phyloP scores from a whole-genome alignment of 2,888 invertebrate species.

The Dasysyrphus albostriatus region DNA sequence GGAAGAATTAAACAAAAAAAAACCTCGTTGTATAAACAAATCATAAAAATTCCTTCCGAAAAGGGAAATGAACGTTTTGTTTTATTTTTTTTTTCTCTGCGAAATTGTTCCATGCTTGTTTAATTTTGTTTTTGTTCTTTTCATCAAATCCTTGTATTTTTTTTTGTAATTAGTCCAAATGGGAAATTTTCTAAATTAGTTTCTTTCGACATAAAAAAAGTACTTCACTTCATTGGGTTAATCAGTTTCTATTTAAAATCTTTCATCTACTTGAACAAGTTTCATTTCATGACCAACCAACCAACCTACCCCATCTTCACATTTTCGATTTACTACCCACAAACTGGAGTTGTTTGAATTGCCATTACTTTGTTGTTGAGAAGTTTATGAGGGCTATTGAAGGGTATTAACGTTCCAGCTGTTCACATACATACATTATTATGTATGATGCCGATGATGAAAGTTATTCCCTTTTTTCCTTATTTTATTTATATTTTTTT shows the following conservation, averaged over 20 bases:
- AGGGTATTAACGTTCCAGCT: constrained; percentile 40
- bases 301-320: constrained; percentile 6
- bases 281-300: constrained; percentile 2
- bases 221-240: constrained; percentile 32
- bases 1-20: constrained; percentile 45
- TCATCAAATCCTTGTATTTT: constrained; percentile 30
- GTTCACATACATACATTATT: constrained; percentile 27
- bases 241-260: constrained; percentile 38
- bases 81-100: constrained; percentile 37
- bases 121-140: constrained; percentile 24
- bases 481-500: constrained; percentile 6
- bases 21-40: constrained; percentile 72
- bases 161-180: constrained; percentile 53
- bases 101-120: constrained; percentile 26
- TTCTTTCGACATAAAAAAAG: constrained; percentile 10
- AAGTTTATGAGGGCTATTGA: constrained; percentile 21
- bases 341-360: constrained; percentile 26
- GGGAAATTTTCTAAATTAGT: constrained; percentile 39
- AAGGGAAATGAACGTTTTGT: constrained; percentile 74
- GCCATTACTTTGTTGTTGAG: constrained; percentile 35
- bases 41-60: constrained; percentile 74
- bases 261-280: constrained; percentile 11
- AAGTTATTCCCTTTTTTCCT: constrained; percentile 21
- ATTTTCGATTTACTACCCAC: constrained; percentile 6
- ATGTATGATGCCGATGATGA: neutral